Evolutionary conservation across 2,797 vertebrate species (phyloP).

Genomic region (Anas bernieri): DNA sequence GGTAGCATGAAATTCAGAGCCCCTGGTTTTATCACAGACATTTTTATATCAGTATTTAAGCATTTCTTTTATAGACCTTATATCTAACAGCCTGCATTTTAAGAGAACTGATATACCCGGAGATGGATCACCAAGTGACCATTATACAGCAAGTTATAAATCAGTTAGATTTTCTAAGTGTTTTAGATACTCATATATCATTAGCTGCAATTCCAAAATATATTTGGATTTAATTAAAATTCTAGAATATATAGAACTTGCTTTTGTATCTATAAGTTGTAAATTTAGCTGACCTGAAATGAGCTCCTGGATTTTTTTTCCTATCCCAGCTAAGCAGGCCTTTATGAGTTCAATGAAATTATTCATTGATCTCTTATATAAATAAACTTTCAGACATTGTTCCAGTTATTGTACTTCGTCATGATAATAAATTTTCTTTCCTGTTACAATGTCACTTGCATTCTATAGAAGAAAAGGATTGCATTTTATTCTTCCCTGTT

Average conservation of each 20-base stretch:
- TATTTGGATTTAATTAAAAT: slow-evolving; percentile 51
- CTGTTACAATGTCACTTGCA: slow-evolving; percentile 22
- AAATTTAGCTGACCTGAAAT: not conserved
- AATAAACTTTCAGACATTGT: not conserved
- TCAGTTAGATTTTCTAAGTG: slow-evolving; percentile 45
- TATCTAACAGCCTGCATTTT: slow-evolving; percentile 50
- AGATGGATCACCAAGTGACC: slow-evolving; percentile 32
- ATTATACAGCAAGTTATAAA: slow-evolving; percentile 56
- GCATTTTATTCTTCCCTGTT: slow-evolving; percentile 10
- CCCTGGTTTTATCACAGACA: slow-evolving; percentile 71
- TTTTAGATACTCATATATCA: slow-evolving; percentile 3
- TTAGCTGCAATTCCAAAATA: not conserved
- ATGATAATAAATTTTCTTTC: not conserved
- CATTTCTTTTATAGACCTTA: slow-evolving; percentile 45
- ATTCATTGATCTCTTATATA: not conserved
- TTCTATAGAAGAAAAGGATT: not conserved
- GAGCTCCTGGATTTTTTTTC: not conserved
- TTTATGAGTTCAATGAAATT: slow-evolving; percentile 23
- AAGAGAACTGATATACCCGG: slow-evolving; percentile 40
- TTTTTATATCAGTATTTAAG: slow-evolving; percentile 73
- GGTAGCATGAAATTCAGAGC: slow-evolving; percentile 74
- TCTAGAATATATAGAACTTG: not conserved
- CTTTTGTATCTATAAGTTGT: slow-evolving; percentile 16
- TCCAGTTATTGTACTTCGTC: not conserved
- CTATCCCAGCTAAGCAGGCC: not conserved